Evolutionary conservation across 2,797 vertebrate species (phyloP).

Genomic region (Acanthiza pusilla): DNA sequence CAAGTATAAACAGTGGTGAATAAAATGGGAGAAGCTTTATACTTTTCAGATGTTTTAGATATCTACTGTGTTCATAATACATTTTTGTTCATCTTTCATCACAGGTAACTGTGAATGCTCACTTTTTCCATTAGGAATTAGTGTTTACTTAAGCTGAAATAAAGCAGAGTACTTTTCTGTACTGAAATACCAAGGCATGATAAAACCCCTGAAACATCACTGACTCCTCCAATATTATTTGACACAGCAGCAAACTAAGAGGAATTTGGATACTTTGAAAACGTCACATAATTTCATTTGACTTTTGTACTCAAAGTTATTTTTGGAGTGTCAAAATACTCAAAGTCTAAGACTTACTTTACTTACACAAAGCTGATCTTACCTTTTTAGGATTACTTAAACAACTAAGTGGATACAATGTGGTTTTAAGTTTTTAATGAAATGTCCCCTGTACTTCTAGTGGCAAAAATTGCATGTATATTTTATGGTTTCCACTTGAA

Average conservation of each 20-base stretch:
- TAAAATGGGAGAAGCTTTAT: background rate
- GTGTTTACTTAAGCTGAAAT: background rate
- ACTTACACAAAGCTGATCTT: background rate
- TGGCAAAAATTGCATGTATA: fast-evolving
- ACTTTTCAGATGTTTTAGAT: constrained; percentile 25
- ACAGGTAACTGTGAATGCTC: background rate
- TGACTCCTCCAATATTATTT: background rate
- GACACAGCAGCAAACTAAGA: background rate
- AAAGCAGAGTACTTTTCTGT: background rate
- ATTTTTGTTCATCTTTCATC: background rate
- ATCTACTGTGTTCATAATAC: background rate
- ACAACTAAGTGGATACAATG: background rate
- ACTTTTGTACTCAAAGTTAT: background rate
- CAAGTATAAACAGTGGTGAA: background rate
- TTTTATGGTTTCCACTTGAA: background rate
- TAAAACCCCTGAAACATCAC: background rate
- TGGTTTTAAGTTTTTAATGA: background rate
- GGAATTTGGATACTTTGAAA: background rate
- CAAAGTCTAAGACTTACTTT: background rate
- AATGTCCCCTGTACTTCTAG: background rate
- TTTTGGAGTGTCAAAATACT: background rate
- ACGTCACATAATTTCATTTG: background rate
- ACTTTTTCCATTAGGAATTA: background rate
- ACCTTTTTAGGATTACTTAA: background rate
- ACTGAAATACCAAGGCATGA: background rate